Evolutionary conservation across 53 echinoderm and acorn worm genomes (phyloP), one percentile per base, ranked within the genome.

Genomic region (Astropecten irregularis): DNA sequence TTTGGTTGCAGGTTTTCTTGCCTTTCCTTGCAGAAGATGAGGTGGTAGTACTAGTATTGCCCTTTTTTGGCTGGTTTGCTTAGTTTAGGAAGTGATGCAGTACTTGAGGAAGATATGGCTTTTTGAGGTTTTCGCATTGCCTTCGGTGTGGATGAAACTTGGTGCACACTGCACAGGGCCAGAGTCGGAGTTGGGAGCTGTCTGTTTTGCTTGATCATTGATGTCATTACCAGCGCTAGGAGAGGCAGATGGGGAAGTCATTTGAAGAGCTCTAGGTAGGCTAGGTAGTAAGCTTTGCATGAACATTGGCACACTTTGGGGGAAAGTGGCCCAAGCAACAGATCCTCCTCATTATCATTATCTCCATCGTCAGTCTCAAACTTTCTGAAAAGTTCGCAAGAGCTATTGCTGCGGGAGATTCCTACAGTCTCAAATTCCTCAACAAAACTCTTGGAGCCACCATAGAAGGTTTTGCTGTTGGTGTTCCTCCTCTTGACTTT

Each of bases 401-500:
- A 64, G 11, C 36, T 36, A 9, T 64, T 64, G 37, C 64, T 16
- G 30, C 64, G 34, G 32, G 30, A 3, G 6, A 64, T 37, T 33
- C 64, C 64, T 2, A 35, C 35, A 33, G 64, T 64, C 26, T 64
- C 64, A 33, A 64, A 64, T 15, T 64, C 0, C 2, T 64, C 64
- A 14, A 64, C 35, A 29, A 36, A 37, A 8, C 36, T 37, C 33
- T 64, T 64, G 1, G 37, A 64, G 6, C 64, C 64, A 64, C 64
- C 64, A 64, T 64, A 64, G 36, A 16, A 64, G 36, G 64, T 64
- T 64, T 64, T 64, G 4, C 30, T 32, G 11, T 9, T 19, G 0
- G 33, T 31, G 64, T 64, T 64, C 26, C 36, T 64, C 19, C 64
- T 64, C 64, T 64, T 64, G 2, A 32, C 33, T 64, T 64, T 64